Evolutionary conservation across 2,113 vertebrate genomes (phyloP).

Genomic region (Hippoglossus stenolepis): DNA sequence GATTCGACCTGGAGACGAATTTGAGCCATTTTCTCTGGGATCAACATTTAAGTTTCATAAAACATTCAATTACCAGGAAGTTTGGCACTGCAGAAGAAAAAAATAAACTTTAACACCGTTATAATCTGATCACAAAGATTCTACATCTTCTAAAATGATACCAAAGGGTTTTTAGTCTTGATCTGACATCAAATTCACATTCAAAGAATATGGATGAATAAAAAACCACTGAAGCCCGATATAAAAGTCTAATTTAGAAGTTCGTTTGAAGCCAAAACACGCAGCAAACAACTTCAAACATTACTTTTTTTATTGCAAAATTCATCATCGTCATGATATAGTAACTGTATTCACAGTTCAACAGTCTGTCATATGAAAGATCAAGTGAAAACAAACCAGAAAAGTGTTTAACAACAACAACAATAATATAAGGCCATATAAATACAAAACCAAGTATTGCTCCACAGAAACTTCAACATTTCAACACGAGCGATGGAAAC

Average conservation of each 20-base stretch:
- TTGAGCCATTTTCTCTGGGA: no score
- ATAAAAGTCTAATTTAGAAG: background rate
- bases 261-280: slow-evolving; percentile 13
- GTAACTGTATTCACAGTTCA: slow-evolving; percentile 54
- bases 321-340: slow-evolving; percentile 35
- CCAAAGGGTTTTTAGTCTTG: no score
- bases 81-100: background rate
- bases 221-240: background rate
- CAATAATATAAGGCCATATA: slow-evolving; percentile 65
- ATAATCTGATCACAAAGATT: background rate
- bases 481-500: background rate
- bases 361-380: slow-evolving; percentile 60
- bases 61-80: no score
- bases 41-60: no score
- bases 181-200: background rate
- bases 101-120: background rate
- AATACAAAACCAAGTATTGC: slow-evolving; percentile 50
- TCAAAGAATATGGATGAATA: background rate
- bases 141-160: background rate
- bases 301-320: slow-evolving; percentile 70
- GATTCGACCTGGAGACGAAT: no score
- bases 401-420: slow-evolving; percentile 11
- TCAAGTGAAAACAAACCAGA: slow-evolving; percentile 43
- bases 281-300: slow-evolving; percentile 39
- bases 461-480: slow-evolving; percentile 23